Percentiles rank a stretch among this genome's conserved stretches.
Conservation (phyloP, 2,113 vertebrate genomes). For the Laticauda colubrina region DNA sequence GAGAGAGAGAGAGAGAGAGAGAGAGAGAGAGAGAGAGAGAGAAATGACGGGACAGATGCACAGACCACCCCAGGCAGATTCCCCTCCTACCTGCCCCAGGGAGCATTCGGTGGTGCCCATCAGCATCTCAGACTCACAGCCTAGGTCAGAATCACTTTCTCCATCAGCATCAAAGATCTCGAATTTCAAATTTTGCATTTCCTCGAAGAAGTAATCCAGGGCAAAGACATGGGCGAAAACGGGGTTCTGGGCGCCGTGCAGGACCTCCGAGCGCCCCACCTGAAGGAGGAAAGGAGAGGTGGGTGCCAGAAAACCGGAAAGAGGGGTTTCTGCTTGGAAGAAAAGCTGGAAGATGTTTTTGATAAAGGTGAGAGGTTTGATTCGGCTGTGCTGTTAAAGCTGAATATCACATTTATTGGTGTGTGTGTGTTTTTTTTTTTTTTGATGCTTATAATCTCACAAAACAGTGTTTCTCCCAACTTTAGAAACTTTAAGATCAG, state of each 20-base stretch:
- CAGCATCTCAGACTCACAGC: conserved; percentile 41
- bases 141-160: background rate
- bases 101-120: conserved; percentile 60
- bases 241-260: conserved; percentile 48
- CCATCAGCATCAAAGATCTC: conserved; percentile 56
- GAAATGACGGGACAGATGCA: background rate
- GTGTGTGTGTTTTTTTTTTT: too few relatives aligned
- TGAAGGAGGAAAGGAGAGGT: background rate
- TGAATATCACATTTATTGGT: too few relatives aligned
- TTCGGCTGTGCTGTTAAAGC: too few relatives aligned
- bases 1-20: too few relatives aligned
- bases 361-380: too few relatives aligned
- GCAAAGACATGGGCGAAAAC: conserved; percentile 62
- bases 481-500: background rate
- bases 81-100: conserved; percentile 62
- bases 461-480: background rate
- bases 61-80: background rate
- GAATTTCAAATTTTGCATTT: conserved; percentile 65
- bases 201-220: conserved; percentile 69
- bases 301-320: background rate
- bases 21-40: too few relatives aligned
- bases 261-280: conserved; percentile 58
- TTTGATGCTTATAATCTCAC: background rate
- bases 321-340: background rate
- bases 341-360: background rate